Evolutionary conservation across 2,888 invertebrate genomes (phyloP).

Genomic region (Linnaemya vulpina): DNA sequence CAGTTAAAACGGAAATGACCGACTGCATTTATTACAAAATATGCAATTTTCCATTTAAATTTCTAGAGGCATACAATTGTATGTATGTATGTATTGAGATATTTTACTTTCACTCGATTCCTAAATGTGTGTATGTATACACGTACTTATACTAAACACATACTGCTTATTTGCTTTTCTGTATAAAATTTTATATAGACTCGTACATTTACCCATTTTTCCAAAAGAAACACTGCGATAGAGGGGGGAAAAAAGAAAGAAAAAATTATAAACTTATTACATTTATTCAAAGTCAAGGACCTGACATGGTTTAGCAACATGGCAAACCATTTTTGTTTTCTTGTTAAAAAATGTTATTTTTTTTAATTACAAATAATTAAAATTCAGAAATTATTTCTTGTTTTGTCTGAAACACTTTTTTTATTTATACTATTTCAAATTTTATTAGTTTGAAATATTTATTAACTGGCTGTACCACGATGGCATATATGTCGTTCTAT

Average conservation of each 20-base stretch:
- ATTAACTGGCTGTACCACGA: too few relatives aligned
- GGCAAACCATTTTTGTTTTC: conserved; percentile 12
- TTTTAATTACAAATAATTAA: neutral
- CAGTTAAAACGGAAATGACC: conserved; percentile 63
- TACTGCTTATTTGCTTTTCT: neutral
- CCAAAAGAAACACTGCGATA: neutral
- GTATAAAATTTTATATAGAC: conserved; percentile 6
- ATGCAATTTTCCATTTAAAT: conserved; percentile 48
- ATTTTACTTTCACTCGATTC: too few relatives aligned
- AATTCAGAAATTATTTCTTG: neutral
- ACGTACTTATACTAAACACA: neutral
- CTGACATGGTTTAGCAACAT: conserved; percentile 57
- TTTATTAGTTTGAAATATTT: too few relatives aligned
- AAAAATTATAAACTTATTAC: conserved; percentile 9
- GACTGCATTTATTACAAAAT: conserved; percentile 66
- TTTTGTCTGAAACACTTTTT: too few relatives aligned
- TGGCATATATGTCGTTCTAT: too few relatives aligned
- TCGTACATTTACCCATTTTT: neutral
- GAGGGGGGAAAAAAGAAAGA: neutral
- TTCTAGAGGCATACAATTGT: conserved; percentile 1
- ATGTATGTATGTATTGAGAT: neutral
- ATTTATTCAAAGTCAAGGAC: conserved; percentile 70
- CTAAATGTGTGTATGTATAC: neutral
- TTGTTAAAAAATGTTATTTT: conserved; percentile 33
- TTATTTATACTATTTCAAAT: too few relatives aligned